phyloP scores from a whole-genome alignment of 2,113 vertebrate species.

The Ictidomys tridecemlineatus region DNA sequence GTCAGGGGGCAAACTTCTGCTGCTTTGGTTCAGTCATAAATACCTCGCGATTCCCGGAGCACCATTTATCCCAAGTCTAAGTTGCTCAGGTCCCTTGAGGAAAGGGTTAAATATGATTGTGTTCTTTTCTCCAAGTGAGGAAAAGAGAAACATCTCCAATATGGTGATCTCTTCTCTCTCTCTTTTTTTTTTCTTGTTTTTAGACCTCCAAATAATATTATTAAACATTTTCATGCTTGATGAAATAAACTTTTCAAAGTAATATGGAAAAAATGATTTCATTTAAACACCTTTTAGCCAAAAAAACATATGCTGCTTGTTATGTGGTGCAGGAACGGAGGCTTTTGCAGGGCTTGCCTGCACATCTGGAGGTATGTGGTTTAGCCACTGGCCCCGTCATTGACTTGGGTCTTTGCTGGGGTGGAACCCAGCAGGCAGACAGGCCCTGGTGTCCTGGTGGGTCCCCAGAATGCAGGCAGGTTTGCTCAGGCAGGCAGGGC shows the following conservation, averaged over 20 bases:
- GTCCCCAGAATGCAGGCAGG: not conserved
- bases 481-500: conserved; percentile 4
- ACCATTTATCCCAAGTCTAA: not conserved
- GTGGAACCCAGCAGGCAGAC: not conserved
- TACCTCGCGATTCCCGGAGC: not conserved
- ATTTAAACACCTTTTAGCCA: conserved; percentile 80
- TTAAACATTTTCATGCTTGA: conserved; percentile 79
- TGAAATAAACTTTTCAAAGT: conserved; percentile 81
- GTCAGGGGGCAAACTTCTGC: not conserved
- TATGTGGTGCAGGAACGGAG: conserved; percentile 62
- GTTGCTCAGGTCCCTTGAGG: not conserved
- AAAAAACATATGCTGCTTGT: conserved; percentile 64
- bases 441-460: not conserved
- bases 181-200: conserved; percentile 24
- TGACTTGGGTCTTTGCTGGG: not conserved
- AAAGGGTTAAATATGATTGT: conserved; percentile 69
- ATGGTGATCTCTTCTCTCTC: conserved; percentile 25
- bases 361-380: conserved; percentile 38
- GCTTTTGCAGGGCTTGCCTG: conserved; percentile 57
- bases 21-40: not conserved
- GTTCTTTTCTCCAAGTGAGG: conserved; percentile 58
- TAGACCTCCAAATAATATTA: conserved; percentile 65
- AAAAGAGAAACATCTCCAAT: conserved; percentile 72
- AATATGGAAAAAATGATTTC: conserved; percentile 80
- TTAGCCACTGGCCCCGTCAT: conserved; percentile 11